phyloP scores from a whole-genome alignment of 2,797 vertebrate species.

The Sciurus carolinensis region DNA sequence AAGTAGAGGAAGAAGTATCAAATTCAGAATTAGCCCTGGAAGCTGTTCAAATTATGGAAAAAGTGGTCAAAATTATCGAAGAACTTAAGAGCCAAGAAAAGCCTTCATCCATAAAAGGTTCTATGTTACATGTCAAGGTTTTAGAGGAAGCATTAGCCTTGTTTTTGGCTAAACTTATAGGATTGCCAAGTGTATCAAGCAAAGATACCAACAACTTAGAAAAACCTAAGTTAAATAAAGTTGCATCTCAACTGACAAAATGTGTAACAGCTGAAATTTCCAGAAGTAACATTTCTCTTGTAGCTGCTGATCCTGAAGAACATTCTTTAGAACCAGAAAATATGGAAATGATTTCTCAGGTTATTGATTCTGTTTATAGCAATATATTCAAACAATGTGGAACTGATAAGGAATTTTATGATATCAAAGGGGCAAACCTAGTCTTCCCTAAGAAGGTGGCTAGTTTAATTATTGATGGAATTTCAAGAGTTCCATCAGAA shows the following conservation, averaged over 20 bases:
- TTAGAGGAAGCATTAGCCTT: constrained; percentile 81
- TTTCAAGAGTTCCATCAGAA: constrained; percentile 49
- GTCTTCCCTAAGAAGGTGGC: constrained; percentile 82
- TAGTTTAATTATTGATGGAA: constrained; percentile 77
- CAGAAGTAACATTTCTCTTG: constrained; percentile 73
- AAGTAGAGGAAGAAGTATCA: constrained; percentile 71
- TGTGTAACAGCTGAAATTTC: constrained; percentile 75
- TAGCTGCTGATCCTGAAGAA: constrained; percentile 35
- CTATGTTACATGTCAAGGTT: constrained; percentile 52
- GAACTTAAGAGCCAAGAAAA: constrained; percentile 71
- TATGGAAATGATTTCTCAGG: constrained; percentile 74
- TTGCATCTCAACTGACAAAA: constrained; percentile 80
- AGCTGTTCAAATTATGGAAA: constrained; percentile 82
- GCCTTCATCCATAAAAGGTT: neutral
- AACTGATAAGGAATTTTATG: constrained; percentile 65
- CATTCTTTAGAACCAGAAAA: constrained; percentile 65
- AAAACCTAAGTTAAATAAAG: constrained; percentile 73
- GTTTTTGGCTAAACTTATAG: constrained; percentile 83
- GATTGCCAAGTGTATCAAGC: neutral
- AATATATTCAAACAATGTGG: constrained; percentile 75
- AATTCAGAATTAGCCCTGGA: constrained; percentile 78
- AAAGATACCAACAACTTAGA: constrained; percentile 54
- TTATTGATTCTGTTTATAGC: constrained; percentile 80
- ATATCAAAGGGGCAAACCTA: constrained; percentile 55
- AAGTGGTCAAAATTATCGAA: constrained; percentile 79